Evolutionary conservation across 2,113 vertebrate species (phyloP).

Genomic region (Petrocephalus microphthalmus): DNA sequence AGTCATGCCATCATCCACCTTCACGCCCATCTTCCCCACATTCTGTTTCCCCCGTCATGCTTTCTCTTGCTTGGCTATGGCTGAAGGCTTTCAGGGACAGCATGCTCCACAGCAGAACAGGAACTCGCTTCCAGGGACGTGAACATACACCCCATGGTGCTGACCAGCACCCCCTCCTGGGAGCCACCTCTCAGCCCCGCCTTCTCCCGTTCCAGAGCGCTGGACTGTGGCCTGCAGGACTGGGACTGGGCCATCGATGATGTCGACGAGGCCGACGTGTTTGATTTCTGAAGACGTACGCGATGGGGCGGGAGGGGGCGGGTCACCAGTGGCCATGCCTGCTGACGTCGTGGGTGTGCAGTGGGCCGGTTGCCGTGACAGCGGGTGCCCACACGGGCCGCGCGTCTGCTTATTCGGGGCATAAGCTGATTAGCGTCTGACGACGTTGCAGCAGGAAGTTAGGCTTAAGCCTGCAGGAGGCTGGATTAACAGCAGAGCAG

Average conservation of each 20-base stretch:
- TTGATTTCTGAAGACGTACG: conserved; percentile 84
- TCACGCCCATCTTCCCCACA: not conserved
- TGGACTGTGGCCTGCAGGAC: conserved; percentile 86
- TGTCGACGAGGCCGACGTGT: conserved; percentile 82
- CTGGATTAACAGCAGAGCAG: not conserved
- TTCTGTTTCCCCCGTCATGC: not conserved
- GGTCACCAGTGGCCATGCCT: conserved; percentile 30
- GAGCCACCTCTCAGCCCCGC: conserved; percentile 47
- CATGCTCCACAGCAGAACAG: not conserved
- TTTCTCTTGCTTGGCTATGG: not conserved
- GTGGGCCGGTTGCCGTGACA: conserved; percentile 25
- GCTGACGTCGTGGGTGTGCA: conserved; percentile 37
- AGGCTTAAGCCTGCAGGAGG: not conserved
- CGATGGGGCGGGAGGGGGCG: conserved; percentile 47
- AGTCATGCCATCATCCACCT: not conserved
- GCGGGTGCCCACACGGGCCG: not conserved
- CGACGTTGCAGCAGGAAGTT: not conserved
- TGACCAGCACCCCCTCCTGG: not conserved
- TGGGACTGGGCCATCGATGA: conserved; percentile 95
- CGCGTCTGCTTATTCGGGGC: not conserved
- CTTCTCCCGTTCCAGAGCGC: conserved; percentile 82
- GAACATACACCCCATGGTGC: not conserved
- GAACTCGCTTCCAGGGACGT: not conserved
- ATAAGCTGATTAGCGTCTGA: conserved; percentile 4
- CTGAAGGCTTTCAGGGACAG: not conserved